Conservation (phyloP, 2,113 vertebrate species). For the Archocentrus centrarchus region DNA sequence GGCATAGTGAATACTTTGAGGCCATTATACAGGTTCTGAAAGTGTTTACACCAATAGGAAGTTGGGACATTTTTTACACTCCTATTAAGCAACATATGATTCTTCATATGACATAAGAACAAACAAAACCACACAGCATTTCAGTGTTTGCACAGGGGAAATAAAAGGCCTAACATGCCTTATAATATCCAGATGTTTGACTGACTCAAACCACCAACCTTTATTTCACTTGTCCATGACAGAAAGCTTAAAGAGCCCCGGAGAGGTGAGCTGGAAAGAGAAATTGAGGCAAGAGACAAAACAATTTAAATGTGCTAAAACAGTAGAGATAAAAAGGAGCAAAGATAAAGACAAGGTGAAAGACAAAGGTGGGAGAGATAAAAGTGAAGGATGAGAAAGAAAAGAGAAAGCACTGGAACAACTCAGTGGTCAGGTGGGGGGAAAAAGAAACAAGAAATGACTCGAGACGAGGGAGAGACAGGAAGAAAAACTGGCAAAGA, state of each 20-base stretch:
- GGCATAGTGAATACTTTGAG: not conserved
- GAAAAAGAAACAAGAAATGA: not conserved
- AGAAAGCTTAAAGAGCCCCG: not conserved
- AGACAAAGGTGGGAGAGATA: not conserved
- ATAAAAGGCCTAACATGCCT: not conserved
- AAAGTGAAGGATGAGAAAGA: not conserved
- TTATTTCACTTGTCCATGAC: not conserved
- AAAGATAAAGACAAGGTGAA: not conserved
- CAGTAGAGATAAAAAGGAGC: not conserved
- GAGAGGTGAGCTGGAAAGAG: not conserved
- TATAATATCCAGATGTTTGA: not conserved
- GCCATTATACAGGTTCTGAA: not conserved
- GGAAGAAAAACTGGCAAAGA: not conserved
- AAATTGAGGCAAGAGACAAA: not conserved
- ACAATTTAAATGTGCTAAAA: not conserved
- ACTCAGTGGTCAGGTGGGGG: not conserved
- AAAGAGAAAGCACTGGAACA: accelerated
- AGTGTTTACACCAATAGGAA: no score
- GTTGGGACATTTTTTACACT: no score
- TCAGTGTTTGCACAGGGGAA: no score
- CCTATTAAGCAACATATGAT: no score
- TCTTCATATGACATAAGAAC: no score
- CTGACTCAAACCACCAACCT: not conserved
- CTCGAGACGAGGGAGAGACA: not conserved
- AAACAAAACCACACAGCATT: no score